Evolutionary conservation across 2,888 invertebrate genomes (phyloP).

Genomic region (Diploptera punctata): DNA sequence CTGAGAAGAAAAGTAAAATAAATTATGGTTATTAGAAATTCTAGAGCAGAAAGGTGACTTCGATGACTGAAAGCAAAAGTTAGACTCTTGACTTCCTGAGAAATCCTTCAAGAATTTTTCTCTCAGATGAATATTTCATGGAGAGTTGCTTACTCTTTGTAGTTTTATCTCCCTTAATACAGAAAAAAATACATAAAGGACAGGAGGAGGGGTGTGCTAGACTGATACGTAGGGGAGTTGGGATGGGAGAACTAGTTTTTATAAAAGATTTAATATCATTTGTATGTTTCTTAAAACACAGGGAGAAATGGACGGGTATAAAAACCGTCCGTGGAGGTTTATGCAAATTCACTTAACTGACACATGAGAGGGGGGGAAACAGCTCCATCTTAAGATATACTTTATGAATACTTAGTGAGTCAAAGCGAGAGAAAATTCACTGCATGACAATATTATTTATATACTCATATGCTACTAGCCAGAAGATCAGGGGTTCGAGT

Average conservation of each 20-base stretch:
- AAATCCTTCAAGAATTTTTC: background rate
- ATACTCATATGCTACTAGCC: too few species aligned
- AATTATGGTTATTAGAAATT: too few species aligned
- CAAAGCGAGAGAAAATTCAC: too few species aligned
- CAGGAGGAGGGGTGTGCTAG: background rate
- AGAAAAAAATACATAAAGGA: constrained; percentile 8
- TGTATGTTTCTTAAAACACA: constrained; percentile 38
- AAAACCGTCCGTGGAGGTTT: constrained; percentile 33
- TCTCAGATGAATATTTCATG: constrained; percentile 6
- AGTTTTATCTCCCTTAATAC: constrained; percentile 19
- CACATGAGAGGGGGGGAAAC: background rate
- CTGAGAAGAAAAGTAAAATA: too few species aligned
- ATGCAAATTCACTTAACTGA: constrained; percentile 37
- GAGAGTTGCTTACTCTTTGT: background rate
- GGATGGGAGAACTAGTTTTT: constrained; percentile 31
- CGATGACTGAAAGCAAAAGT: too few species aligned
- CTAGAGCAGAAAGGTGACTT: too few species aligned
- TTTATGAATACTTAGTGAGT: background rate
- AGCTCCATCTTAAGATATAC: constrained; percentile 12
- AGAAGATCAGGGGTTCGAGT: too few species aligned
- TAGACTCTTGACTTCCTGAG: background rate
- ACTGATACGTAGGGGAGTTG: background rate
- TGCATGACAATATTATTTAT: too few species aligned
- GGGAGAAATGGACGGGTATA: constrained; percentile 32
- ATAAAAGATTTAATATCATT: constrained; percentile 42